These are phyloP conservation scores for Podiceps cristatus DNA, from an alignment of 2,113 vertebrate genomes.

Conservation along the genomic window DNA sequence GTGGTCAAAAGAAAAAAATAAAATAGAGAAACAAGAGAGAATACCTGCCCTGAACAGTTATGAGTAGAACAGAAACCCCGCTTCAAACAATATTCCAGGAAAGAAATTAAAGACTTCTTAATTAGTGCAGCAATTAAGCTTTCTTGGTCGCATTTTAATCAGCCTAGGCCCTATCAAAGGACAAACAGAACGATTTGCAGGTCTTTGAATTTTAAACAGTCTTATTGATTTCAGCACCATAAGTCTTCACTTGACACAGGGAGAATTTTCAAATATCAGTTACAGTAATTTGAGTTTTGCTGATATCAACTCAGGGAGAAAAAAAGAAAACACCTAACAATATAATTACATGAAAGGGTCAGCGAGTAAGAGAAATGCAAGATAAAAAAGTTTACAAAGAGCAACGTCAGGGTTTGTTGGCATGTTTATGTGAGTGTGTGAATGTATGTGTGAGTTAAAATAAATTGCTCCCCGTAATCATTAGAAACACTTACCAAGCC, in stretches of 20 bases:
- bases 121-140: conserved; percentile 89
- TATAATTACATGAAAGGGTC: neutral
- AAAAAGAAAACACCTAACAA: conserved; percentile 17
- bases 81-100: conserved; percentile 85
- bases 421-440: neutral
- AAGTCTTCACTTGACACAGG: conserved; percentile 79
- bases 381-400: conserved; percentile 31
- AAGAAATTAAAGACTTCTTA: conserved; percentile 90
- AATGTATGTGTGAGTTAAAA: neutral
- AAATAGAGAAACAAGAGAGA: conserved; percentile 49
- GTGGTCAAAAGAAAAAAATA: conserved; percentile 3
- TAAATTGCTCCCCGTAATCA: neutral
- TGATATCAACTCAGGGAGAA: conserved; percentile 61
- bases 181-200: conserved; percentile 89
- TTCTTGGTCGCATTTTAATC: conserved; percentile 89
- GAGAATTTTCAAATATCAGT: conserved; percentile 82
- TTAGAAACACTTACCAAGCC: conserved; percentile 19
- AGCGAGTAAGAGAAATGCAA: conserved; percentile 28
- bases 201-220: conserved; percentile 89
- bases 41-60: conserved; percentile 76
- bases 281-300: conserved; percentile 79
- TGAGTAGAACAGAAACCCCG: conserved; percentile 66
- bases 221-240: conserved; percentile 85
- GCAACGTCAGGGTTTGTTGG: neutral
- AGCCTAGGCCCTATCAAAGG: conserved; percentile 87